A percentile compares a stretch with the other conserved stretches of the same genome.
Conservation (phyloP, 2,888 invertebrate species). For the Drosophila multiciliata region DNA sequence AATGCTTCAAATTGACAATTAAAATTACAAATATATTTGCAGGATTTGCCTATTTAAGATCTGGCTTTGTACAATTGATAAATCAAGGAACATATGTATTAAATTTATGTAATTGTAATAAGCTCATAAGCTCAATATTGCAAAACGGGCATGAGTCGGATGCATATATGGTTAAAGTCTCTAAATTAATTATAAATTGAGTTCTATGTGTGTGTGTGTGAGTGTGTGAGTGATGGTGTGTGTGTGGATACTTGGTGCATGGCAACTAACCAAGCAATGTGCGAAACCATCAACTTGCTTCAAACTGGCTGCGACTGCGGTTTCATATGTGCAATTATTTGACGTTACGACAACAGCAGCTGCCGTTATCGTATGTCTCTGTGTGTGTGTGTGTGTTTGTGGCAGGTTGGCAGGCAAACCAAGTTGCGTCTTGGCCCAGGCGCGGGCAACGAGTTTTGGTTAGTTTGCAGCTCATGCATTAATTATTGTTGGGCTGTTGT, state of each 20-base stretch:
- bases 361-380: conserved; percentile 20
- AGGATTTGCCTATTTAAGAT: neutral
- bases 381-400: neutral
- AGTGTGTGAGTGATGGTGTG: conserved; percentile 5
- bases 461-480: conserved; percentile 79
- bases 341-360: conserved; percentile 49
- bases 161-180: neutral
- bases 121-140: conserved; percentile 2
- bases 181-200: conserved; percentile 70
- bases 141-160: neutral
- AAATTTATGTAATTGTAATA: conserved; percentile 24
- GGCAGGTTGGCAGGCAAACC: conserved; percentile 18
- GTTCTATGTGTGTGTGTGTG: conserved; percentile 37
- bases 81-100: conserved; percentile 11
- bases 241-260: conserved; percentile 30
- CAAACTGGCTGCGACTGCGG: conserved; percentile 67
- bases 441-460: conserved; percentile 53
- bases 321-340: conserved; percentile 78
- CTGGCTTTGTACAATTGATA: neutral
- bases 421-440: conserved; percentile 23
- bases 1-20: neutral
- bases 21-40: neutral
- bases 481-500: conserved; percentile 77
- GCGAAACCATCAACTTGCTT: conserved; percentile 67
- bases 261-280: conserved; percentile 26